Percentiles rank a stretch among this genome's conserved stretches.
Evolutionary conservation across 2,888 invertebrate genomes (phyloP).

Genomic region (Rhamnusium bicolor): DNA sequence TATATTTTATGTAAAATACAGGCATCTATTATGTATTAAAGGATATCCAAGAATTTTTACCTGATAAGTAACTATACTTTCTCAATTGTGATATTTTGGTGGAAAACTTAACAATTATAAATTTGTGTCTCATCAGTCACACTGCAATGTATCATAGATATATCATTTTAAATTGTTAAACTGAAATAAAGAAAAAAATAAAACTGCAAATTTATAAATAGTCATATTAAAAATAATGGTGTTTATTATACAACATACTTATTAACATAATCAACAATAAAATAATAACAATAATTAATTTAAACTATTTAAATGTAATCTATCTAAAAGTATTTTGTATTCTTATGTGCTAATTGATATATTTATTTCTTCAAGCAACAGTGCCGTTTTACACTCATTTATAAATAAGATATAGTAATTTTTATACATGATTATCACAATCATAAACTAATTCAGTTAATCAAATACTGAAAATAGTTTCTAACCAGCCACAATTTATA

Average conservation of each 20-base stretch:
- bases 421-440: constrained; percentile 57
- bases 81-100: no score
- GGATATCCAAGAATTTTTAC: no score
- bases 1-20: no score
- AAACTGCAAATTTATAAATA: constrained; percentile 45
- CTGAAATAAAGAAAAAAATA: constrained; percentile 20
- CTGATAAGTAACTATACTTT: no score
- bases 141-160: no score
- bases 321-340: constrained; percentile 56
- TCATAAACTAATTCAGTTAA: constrained; percentile 48
- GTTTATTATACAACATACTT: constrained; percentile 70
- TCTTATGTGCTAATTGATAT: constrained; percentile 43
- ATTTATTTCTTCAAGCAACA: constrained; percentile 43
- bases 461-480: constrained; percentile 44
- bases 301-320: constrained; percentile 56
- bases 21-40: no score
- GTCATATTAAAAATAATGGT: constrained; percentile 69
- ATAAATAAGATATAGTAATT: constrained; percentile 48
- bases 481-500: constrained; percentile 31
- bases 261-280: constrained; percentile 71
- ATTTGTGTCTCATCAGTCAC: no score
- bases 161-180: neutral
- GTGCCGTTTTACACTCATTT: constrained; percentile 43
- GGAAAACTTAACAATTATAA: no score
- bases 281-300: constrained; percentile 70